Evolutionary conservation across 2,113 vertebrate species (phyloP).

Genomic region (Tangachromis dhanisi): DNA sequence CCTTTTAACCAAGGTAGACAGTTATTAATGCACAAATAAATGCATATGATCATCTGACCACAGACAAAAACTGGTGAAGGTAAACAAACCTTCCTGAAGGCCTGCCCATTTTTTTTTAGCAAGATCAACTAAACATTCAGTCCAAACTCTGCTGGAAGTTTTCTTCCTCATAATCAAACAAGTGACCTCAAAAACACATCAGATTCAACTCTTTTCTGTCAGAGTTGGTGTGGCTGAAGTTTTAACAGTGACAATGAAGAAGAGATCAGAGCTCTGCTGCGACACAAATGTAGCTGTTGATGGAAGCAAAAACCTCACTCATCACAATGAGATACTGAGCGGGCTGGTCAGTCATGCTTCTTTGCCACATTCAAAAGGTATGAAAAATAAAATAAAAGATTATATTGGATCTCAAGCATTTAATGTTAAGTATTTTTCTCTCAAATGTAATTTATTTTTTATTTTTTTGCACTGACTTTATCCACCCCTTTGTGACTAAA

Average conservation of each 20-base stretch:
- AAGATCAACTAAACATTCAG: background rate
- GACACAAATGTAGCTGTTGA: background rate
- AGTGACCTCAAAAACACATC: background rate
- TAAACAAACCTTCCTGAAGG: background rate
- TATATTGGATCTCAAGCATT: rapidly evolving
- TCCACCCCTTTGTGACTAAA: background rate
- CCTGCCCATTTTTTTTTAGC: background rate
- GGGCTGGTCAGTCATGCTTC: background rate
- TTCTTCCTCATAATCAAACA: background rate
- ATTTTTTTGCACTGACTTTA: background rate
- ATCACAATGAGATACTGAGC: background rate
- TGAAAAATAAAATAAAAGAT: rapidly evolving
- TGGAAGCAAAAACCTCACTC: background rate
- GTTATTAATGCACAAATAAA: background rate
- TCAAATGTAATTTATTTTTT: background rate
- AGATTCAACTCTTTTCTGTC: background rate
- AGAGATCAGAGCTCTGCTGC: background rate
- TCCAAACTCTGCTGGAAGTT: background rate
- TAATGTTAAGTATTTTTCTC: background rate
- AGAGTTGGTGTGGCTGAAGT: background rate
- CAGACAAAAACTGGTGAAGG: background rate
- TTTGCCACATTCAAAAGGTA: background rate
- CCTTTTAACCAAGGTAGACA: background rate
- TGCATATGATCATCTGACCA: background rate
- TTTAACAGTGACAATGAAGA: rapidly evolving